Base-by-base conservation (phyloP, 2,888 invertebrate genomes). In the Odontocolon sp. region DNA sequence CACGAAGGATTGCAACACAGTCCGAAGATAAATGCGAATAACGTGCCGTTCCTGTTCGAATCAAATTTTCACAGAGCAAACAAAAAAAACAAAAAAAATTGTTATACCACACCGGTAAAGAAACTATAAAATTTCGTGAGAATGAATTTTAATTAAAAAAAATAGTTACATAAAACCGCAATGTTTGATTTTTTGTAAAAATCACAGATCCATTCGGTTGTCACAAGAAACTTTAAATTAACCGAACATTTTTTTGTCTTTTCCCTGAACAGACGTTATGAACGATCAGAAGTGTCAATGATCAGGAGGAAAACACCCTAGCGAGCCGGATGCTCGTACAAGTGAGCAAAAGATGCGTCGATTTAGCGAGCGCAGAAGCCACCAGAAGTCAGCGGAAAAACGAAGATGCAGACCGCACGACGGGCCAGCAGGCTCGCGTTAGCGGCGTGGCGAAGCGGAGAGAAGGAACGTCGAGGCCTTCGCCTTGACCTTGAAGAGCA, bases 401-500 rank as follows among this genome's bases (percentile, higher is more conserved):
- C 3, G n/a, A 47, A 21, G n/a, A 4, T 47, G 56, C 54, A 50
- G 26, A 57, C 45, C 28, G 76, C 81, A 78, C 80, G 83, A 83
- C 80, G 82, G 81, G 82, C 77, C 54, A 70, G 61, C 72, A 80
- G 54, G 42, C 42, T 54, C 42, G 61, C 28, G 40, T 23, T 54
- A 50, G 31, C 33, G 69, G 11, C 45, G 9, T n/a, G 23, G 61
- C 5, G 21, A 14, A 63, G 42, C 70, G 66, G 2, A 21, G 47
- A 40, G 33, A 52, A 59, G 72, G n/a, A 40, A 26, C 67, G 56
- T 67, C 73, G 72, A 80, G 81, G 77, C 87, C 88, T 87, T 87
- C 85, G 84, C 87, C 86, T 84, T 85, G 87, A 81, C 87, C 87
- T 87, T 86, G 87, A 85, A 82, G 82, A 52, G 40, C 59, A 52